phyloP scores from a whole-genome alignment of 2,797 vertebrate genomes.

The Melanotaenia nigrans region DNA sequence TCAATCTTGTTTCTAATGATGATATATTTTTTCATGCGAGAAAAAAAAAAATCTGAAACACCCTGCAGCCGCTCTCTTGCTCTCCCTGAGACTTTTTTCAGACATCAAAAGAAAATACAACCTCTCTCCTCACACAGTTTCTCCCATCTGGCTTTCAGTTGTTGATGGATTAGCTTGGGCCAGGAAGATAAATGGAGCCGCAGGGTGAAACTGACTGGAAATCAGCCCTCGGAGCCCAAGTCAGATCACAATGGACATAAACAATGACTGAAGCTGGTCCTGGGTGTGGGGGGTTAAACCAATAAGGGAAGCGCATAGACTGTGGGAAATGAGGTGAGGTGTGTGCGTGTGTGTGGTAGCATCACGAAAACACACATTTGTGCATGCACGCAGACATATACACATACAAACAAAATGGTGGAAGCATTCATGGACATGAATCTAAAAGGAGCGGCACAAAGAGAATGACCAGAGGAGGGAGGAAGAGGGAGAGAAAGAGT shows the following conservation, averaged over 20 bases:
- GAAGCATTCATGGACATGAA: conserved; percentile 58
- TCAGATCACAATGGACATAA: conserved; percentile 60
- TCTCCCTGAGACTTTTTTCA: conserved; percentile 67
- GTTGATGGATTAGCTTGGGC: conserved; percentile 74
- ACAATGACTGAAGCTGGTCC: conserved; percentile 71
- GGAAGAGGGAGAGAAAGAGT: conserved; percentile 35
- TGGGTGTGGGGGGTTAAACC: conserved; percentile 67
- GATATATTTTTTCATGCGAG: conserved; percentile 83
- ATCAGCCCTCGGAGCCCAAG: conserved; percentile 60
- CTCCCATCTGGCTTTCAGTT: conserved; percentile 68
- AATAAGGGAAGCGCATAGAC: conserved; percentile 61
- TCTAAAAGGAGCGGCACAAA: conserved; percentile 56
- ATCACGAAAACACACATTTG: conserved; percentile 60
- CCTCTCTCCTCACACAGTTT: conserved; percentile 67
- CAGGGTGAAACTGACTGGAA: conserved; percentile 70
- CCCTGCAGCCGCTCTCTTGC: conserved; percentile 63
- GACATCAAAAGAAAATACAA: conserved; percentile 63
- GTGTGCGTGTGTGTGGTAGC: conserved; percentile 62
- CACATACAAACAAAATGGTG: conserved; percentile 44
- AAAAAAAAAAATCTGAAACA: conserved; percentile 51
- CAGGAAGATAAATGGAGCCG: conserved; percentile 71
- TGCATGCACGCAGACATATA: conserved; percentile 41
- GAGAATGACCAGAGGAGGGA: conserved; percentile 32
- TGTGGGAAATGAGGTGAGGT: conserved; percentile 60
- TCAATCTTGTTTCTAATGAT: conserved; percentile 80